Evolutionary conservation across 2,113 vertebrate genomes (phyloP).

Genomic region (Nibea coibor): DNA sequence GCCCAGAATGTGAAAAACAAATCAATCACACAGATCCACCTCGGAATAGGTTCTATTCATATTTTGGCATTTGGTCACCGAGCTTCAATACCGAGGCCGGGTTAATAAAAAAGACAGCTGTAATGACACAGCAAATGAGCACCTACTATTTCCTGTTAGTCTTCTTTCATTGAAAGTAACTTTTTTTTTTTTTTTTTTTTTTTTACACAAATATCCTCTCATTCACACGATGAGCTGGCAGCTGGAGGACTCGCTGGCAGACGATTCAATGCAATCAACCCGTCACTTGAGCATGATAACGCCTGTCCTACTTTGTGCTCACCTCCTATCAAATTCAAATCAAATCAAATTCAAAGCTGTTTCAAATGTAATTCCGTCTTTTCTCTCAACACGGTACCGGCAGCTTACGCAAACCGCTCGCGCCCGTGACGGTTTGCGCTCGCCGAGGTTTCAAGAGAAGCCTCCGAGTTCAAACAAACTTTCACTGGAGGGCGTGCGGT

Average conservation of each 20-base stretch:
- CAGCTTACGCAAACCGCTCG: slow-evolving; percentile 27
- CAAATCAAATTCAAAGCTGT: slow-evolving; percentile 58
- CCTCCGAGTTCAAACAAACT: slow-evolving; percentile 30
- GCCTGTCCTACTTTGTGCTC: slow-evolving; percentile 54
- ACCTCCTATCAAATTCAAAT: slow-evolving; percentile 65
- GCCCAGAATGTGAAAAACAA: slow-evolving; percentile 33
- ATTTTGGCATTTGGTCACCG: background rate
- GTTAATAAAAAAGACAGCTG: slow-evolving; percentile 5
- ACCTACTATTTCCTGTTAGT: slow-evolving; percentile 6
- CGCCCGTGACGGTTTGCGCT: slow-evolving; percentile 23
- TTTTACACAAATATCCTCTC: slow-evolving; percentile 1
- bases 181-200: background rate
- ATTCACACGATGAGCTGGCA: slow-evolving; percentile 46
- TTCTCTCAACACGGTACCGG: background rate
- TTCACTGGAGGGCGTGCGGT: slow-evolving; percentile 23
- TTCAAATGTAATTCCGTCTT: slow-evolving; percentile 45
- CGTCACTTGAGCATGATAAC: slow-evolving; percentile 50
- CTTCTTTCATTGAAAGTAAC: slow-evolving; percentile 12
- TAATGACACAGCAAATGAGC: background rate
- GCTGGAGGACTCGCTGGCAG: slow-evolving; percentile 57
- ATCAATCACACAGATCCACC: slow-evolving; percentile 10
- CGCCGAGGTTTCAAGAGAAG: slow-evolving; percentile 13
- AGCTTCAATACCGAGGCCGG: background rate
- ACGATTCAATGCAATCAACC: slow-evolving; percentile 67
- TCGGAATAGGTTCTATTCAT: background rate